Percentiles rank a stretch among this genome's conserved stretches.
These are phyloP conservation scores for Damaliscus lunatus DNA, from an alignment of 2,113 vertebrate species.

Conservation along the genomic window DNA sequence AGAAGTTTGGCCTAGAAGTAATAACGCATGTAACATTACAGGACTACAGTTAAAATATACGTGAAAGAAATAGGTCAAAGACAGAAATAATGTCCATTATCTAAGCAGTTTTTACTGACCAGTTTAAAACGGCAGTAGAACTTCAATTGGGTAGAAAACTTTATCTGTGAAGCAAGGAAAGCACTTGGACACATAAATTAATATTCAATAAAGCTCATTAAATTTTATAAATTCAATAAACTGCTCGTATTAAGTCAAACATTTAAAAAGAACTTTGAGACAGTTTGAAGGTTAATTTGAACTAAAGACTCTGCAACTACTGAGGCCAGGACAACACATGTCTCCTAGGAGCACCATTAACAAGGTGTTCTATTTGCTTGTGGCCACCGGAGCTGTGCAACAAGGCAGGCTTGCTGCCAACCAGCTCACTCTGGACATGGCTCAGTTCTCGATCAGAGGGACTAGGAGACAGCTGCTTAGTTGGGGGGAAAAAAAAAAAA, in stretches of 20 bases:
- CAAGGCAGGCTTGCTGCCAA: background rate
- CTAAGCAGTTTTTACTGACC: background rate
- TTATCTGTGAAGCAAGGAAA: background rate
- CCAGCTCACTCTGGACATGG: background rate
- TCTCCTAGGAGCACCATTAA: background rate
- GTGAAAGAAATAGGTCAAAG: background rate
- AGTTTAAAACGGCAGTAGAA: constrained; percentile 9
- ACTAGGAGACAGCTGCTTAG: background rate
- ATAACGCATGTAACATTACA: background rate
- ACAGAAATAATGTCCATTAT: background rate
- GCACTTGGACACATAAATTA: background rate
- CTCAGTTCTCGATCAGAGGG: background rate
- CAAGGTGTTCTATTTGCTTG: background rate
- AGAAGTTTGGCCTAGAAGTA: background rate
- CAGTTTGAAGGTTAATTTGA: background rate
- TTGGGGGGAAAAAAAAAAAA: background rate
- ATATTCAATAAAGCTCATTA: background rate
- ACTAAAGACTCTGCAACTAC: background rate
- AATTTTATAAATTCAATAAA: background rate
- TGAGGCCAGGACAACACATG: background rate
- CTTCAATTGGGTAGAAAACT: background rate
- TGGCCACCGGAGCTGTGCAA: background rate
- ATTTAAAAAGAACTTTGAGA: background rate
- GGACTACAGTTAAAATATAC: background rate
- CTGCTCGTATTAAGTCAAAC: constrained; percentile 9